Conservation (phyloP, 2,113 vertebrate species). For the Charadrius vociferus region DNA sequence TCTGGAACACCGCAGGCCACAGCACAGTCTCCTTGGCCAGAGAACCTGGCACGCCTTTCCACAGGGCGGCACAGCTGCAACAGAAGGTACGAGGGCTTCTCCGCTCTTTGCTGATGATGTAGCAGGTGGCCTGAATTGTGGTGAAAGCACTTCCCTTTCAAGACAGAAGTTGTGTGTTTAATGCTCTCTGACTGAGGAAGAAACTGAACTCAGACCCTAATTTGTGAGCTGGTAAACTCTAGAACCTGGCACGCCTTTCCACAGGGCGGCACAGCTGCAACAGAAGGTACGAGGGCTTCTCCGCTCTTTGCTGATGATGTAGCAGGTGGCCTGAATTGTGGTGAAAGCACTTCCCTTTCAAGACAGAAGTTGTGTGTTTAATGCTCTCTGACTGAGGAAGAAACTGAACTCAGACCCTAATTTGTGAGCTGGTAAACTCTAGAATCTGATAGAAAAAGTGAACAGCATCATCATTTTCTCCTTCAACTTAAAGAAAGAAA, state of each 20-base stretch:
- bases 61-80: accelerated
- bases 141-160: not conserved
- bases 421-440: not conserved
- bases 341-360: not conserved
- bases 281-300: not conserved
- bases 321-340: not conserved
- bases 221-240: not conserved
- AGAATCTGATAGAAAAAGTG: not conserved
- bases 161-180: not conserved
- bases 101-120: not conserved
- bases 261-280: accelerated
- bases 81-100: not conserved
- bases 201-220: not conserved
- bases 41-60: not conserved
- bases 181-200: not conserved
- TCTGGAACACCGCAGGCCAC: not conserved
- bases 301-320: not conserved
- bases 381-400: not conserved
- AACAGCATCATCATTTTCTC: not conserved
- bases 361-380: not conserved
- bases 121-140: not conserved
- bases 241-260: not conserved
- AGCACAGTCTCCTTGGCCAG: not conserved
- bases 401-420: not conserved
- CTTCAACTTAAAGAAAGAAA: not conserved